Conservation (phyloP, 1,140 invertebrate genomes). For the Sycobia sp. region DNA sequence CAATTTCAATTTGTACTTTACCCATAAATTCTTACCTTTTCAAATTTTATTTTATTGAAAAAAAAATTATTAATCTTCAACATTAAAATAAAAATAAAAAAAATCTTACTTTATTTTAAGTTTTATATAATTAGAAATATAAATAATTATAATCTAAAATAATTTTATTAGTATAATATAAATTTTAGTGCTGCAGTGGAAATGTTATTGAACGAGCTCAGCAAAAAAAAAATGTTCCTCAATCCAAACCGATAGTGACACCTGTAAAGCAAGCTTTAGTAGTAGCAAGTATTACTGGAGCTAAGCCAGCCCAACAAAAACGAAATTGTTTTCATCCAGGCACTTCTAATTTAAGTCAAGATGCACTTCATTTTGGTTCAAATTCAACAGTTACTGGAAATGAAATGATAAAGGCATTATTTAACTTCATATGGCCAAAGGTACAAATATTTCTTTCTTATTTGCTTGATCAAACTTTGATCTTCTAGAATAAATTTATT, state of each 20-base stretch:
- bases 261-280: conserved; percentile 47
- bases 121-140: too few species aligned
- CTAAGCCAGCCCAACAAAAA: conserved; percentile 67
- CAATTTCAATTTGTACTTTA: neutral
- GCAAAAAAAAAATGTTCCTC: conserved; percentile 53
- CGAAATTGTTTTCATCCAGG: conserved; percentile 91
- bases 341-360: conserved; percentile 70
- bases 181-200: conserved; percentile 52
- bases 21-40: conserved; percentile 6
- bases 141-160: neutral
- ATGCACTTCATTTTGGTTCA: conserved; percentile 66
- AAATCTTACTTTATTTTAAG: too few species aligned
- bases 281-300: conserved; percentile 52
- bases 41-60: neutral
- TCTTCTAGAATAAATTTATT: conserved; percentile 13
- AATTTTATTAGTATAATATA: neutral
- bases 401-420: conserved; percentile 88
- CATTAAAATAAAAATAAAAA: too few species aligned
- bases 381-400: conserved; percentile 68
- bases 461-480: neutral
- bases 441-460: conserved; percentile 55
- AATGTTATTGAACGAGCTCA: conserved; percentile 56
- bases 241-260: conserved; percentile 52
- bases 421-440: conserved; percentile 95
- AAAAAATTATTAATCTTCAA: too few species aligned